phyloP scores from a whole-genome alignment of 2,888 invertebrate species.

The Melieria omissa region DNA sequence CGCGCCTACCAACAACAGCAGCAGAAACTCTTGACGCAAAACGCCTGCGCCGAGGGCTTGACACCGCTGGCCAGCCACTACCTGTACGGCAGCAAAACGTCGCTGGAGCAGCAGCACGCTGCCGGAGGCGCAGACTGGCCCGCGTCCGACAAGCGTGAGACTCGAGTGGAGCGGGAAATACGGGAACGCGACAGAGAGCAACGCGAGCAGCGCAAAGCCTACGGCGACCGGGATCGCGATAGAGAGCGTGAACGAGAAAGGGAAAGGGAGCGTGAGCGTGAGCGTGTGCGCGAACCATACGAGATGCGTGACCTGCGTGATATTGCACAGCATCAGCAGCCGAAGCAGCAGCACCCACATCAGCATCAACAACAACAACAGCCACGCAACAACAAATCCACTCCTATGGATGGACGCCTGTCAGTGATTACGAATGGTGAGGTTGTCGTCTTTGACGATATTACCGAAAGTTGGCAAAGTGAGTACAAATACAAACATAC shows the following conservation, averaged over 20 bases:
- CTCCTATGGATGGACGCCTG: constrained; percentile 49
- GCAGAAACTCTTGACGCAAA: constrained; percentile 27
- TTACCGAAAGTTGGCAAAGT: constrained; percentile 85
- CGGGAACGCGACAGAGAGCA: constrained; percentile 54
- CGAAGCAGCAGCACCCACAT: constrained; percentile 31
- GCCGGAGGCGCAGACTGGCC: no score
- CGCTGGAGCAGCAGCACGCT: constrained; percentile 49
- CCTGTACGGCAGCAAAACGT: constrained; percentile 57
- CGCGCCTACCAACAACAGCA: constrained; percentile 14
- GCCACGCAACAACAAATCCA: constrained; percentile 46
- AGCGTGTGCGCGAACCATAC: constrained; percentile 31
- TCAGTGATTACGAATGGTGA: constrained; percentile 76
- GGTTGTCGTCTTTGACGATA: constrained; percentile 90
- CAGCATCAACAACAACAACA: constrained; percentile 44
- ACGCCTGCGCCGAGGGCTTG: constrained; percentile 54
- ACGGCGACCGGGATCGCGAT: constrained; percentile 22
- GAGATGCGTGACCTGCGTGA: constrained; percentile 5
- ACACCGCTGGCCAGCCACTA: constrained; percentile 58
- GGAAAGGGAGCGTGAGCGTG: constrained; percentile 46
- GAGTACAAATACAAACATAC: constrained; percentile 50
- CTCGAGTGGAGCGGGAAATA: constrained; percentile 38
- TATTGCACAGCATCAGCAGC: constrained; percentile 22
- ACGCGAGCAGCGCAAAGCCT: constrained; percentile 52
- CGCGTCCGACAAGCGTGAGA: neutral
- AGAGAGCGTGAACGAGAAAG: constrained; percentile 48